Evolutionary conservation across 2,888 invertebrate species (phyloP).

Genomic region (Dusona sp.): DNA sequence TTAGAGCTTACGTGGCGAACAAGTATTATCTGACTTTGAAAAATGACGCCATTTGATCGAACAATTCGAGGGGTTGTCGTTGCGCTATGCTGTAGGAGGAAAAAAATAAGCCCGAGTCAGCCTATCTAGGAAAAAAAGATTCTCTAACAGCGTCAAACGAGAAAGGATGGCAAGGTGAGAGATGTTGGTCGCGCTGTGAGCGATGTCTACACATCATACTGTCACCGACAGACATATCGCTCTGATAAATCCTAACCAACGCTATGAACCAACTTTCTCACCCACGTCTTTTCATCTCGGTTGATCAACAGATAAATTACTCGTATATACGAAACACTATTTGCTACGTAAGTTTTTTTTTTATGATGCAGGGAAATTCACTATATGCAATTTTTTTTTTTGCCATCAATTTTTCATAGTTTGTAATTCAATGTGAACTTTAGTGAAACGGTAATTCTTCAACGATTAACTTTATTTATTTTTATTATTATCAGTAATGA

Average conservation of each 20-base stretch:
- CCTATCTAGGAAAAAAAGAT: constrained; percentile 63
- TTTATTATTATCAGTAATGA: background rate
- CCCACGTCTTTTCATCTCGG: constrained; percentile 69
- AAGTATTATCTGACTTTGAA: constrained; percentile 70
- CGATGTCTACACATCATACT: constrained; percentile 81
- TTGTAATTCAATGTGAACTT: background rate
- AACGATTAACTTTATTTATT: too few relatives aligned
- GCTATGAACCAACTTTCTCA: constrained; percentile 57
- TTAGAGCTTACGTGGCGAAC: background rate
- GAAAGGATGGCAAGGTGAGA: constrained; percentile 76
- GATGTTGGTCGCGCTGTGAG: constrained; percentile 80
- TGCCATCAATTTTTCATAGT: background rate
- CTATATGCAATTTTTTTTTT: background rate
- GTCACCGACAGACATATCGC: constrained; percentile 83
- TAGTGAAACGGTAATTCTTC: too few relatives aligned
- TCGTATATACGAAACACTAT: constrained; percentile 17
- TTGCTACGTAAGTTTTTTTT: background rate
- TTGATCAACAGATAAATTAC: constrained; percentile 55
- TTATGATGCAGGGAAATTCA: background rate
- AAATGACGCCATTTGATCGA: constrained; percentile 79
- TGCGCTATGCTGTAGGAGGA: constrained; percentile 25
- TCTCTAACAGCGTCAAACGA: constrained; percentile 67
- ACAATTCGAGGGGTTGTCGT: constrained; percentile 74
- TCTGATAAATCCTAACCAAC: constrained; percentile 80
- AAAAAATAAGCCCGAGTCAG: constrained; percentile 43